Percentiles rank a stretch among this genome's conserved stretches.
Evolutionary conservation across 1,140 invertebrate species (phyloP).

Genomic region (Coenobita brevimanus): DNA sequence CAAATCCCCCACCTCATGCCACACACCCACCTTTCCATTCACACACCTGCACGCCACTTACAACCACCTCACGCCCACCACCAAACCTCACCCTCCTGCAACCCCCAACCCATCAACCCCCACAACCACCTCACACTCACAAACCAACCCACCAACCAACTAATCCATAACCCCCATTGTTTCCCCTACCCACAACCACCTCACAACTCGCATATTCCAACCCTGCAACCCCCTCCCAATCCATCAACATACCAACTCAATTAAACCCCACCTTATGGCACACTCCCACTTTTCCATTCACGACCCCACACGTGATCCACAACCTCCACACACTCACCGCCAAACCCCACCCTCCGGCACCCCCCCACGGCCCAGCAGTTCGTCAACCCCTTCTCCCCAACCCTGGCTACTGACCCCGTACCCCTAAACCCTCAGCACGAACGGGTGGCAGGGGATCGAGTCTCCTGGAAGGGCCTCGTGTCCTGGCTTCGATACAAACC

Average conservation of each 20-base stretch:
- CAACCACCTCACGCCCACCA: no score
- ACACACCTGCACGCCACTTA: background rate
- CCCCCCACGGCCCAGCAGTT: background rate
- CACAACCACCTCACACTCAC: no score
- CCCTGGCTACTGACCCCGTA: slow-evolving; percentile 31
- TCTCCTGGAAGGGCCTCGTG: slow-evolving; percentile 34
- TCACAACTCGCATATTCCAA: background rate
- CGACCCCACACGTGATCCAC: no score
- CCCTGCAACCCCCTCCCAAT: no score
- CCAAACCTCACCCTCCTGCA: background rate
- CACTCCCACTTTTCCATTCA: background rate
- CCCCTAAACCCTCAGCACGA: slow-evolving; percentile 46
- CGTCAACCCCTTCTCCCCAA: slow-evolving; percentile 20
- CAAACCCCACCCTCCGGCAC: background rate
- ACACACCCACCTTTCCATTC: no score
- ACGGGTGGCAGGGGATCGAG: slow-evolving; percentile 42
- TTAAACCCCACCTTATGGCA: background rate
- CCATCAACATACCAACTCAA: no score
- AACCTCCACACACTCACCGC: background rate
- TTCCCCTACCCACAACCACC: background rate
- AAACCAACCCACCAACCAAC: no score
- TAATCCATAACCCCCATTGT: background rate
- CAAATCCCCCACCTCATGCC: no score
- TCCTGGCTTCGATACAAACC: slow-evolving; percentile 45
- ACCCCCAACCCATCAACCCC: no score